Base-by-base conservation (phyloP, 2,113 vertebrate species). In the Athene noctua region DNA sequence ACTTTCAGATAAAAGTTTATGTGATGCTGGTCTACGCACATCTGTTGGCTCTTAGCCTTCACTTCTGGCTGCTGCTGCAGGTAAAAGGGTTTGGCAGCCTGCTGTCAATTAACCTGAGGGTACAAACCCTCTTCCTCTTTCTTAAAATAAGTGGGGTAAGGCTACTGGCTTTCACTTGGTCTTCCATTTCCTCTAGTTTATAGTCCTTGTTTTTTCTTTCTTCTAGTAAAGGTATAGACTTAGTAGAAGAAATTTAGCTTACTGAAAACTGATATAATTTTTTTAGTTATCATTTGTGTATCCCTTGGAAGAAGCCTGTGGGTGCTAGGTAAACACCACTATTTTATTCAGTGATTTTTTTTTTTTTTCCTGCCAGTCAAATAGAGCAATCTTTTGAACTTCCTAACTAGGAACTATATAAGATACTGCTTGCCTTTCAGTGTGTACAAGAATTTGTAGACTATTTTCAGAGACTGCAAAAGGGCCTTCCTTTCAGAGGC, bases 1-100 rank as follows among this genome's bases (percentile, higher is more conserved):
- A 2, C 49, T 36, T 63, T 23, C 25, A 44, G 49, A 2, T 2
- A 6, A 14, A 62, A 30, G 61, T 16, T 27, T 52, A 17, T 2
- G 1, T 23, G 38, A 25, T 13, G 13, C 6, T 0, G 1, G 4
- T 2, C 26, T 26, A 2, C 34, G 18, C 27, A 16, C 44, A 27
- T 11, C 25, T 70, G 42, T 1, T 36, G 21, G 34, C 13, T 26
- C 21, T 38, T 7, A 40, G 22, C 44, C 46, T 77, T 49, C 15
- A 10, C 21, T 23, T 30, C 46, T 44, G 66, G 27, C 21, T 77
- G 46, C 32, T 57, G 52, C 10, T 36, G 36, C 40, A 66, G 52
- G 80, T 81, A 63, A 46, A 49, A 72, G 20, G 11, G 11, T 42
- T 81, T 78, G 42, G 46, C 21, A 72, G 29, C 27, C 58, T 72